A percentile compares a stretch with the other conserved stretches of the same genome.
Evolutionary conservation across 2,113 vertebrate genomes (phyloP).

Genomic region (Mastomys natalensis): DNA sequence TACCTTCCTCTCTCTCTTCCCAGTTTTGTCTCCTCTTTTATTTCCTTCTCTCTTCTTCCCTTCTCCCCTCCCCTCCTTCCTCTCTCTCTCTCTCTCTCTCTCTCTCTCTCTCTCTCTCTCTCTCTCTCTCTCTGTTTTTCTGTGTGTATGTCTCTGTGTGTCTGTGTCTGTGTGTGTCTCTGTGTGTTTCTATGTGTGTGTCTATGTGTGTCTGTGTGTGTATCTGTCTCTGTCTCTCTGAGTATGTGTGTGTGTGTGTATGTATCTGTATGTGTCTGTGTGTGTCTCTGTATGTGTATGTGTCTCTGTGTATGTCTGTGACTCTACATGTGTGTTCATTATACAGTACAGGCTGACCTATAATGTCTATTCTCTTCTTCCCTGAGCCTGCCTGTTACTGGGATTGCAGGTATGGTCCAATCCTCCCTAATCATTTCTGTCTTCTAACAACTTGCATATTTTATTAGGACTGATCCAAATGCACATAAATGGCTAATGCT

Average conservation of each 20-base stretch:
- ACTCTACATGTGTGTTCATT: neutral
- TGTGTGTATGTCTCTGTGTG: too few species aligned
- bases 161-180: too few species aligned
- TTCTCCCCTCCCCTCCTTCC: too few species aligned
- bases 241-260: too few species aligned
- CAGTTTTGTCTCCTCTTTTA: neutral
- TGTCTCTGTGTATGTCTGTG: too few species aligned
- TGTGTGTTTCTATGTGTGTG: too few species aligned
- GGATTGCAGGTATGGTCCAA: too few species aligned
- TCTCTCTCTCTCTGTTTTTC: neutral
- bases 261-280: too few species aligned
- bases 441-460: constrained; percentile 28
- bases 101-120: neutral
- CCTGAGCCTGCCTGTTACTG: neutral
- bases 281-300: too few species aligned
- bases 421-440: neutral
- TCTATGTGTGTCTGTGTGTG: too few species aligned
- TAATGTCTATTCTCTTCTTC: neutral
- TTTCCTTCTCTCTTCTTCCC: neutral
- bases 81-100: neutral
- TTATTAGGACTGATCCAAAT: constrained; percentile 50
- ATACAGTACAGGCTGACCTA: neutral
- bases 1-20: neutral
- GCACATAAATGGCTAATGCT: constrained; percentile 58
- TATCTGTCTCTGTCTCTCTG: too few species aligned